Percentiles rank a stretch among this genome's conserved stretches.
phyloP scores from a whole-genome alignment of 2,797 vertebrate genomes.

The Coracias cyanogaster region DNA sequence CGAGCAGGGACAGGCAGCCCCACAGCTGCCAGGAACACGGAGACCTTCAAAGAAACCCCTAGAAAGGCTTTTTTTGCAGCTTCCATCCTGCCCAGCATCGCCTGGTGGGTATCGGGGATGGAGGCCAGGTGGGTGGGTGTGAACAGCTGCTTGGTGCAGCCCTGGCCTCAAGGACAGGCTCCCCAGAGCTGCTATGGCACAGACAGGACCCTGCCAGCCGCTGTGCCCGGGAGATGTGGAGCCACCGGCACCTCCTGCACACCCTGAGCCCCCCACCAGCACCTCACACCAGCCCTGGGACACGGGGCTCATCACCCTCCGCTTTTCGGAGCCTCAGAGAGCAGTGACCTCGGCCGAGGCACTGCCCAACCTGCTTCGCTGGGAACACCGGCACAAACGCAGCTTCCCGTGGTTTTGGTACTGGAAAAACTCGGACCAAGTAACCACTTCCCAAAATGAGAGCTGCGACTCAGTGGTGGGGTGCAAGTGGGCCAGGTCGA shows the following conservation, averaged over 20 bases:
- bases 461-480: neutral
- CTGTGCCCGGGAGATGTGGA: rapidly evolving
- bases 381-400: neutral
- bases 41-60: neutral
- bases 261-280: too few species aligned
- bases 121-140: neutral
- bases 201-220: neutral
- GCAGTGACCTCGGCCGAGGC: neutral
- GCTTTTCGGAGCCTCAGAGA: neutral
- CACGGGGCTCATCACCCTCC: neutral
- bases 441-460: neutral
- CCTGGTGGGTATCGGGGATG: rapidly evolving
- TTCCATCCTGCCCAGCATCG: neutral
- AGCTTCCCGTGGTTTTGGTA: neutral
- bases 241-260: neutral
- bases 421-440: neutral
- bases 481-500: neutral
- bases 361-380: neutral
- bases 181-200: neutral
- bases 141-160: neutral
- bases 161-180: rapidly evolving
- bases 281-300: neutral
- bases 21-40: rapidly evolving
- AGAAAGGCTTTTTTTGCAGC: neutral
- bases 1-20: neutral